Evolutionary conservation across 2,113 vertebrate genomes (phyloP).

Genomic region (Hippocampus guttulatus): DNA sequence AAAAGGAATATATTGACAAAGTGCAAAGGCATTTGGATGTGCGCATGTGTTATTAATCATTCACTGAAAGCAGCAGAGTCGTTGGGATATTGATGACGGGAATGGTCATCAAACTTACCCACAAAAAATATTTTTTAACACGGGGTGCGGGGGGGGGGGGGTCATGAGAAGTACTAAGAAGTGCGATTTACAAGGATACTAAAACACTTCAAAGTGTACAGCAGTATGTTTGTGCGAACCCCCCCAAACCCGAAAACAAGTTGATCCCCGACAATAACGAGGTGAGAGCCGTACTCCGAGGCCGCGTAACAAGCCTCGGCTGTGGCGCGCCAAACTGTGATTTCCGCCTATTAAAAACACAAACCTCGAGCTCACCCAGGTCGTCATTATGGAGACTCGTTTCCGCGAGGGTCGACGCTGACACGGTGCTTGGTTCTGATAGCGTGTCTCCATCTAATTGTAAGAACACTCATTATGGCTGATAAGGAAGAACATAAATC

Average conservation of each 20-base stretch:
- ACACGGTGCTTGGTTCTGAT: conserved; percentile 51
- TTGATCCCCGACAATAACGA: conserved; percentile 24
- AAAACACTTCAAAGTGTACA: conserved; percentile 53
- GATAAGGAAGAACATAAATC: conserved; percentile 76
- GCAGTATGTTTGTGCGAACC: conserved; percentile 13
- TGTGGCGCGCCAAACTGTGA: conserved; percentile 37
- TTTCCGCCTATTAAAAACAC: conserved; percentile 67
- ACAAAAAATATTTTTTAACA: background rate
- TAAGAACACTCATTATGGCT: conserved; percentile 68
- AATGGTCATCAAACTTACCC: background rate
- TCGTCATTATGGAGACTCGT: conserved; percentile 64
- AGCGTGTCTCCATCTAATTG: conserved; percentile 69
- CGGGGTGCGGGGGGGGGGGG: too few species aligned
- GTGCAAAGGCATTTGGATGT: background rate
- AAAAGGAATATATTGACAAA: background rate
- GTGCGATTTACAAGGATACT: conserved; percentile 49
- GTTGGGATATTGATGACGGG: background rate
- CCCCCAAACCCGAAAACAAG: background rate
- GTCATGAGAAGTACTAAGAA: conserved; percentile 18
- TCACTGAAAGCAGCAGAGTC: background rate
- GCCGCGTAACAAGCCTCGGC: conserved; percentile 53
- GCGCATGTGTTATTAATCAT: background rate
- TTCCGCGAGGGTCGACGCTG: conserved; percentile 55
- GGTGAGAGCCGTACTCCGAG: conserved; percentile 49
- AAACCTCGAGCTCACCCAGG: conserved; percentile 35